phyloP scores from a whole-genome alignment of 2,113 vertebrate genomes.

The Piprites chloris region DNA sequence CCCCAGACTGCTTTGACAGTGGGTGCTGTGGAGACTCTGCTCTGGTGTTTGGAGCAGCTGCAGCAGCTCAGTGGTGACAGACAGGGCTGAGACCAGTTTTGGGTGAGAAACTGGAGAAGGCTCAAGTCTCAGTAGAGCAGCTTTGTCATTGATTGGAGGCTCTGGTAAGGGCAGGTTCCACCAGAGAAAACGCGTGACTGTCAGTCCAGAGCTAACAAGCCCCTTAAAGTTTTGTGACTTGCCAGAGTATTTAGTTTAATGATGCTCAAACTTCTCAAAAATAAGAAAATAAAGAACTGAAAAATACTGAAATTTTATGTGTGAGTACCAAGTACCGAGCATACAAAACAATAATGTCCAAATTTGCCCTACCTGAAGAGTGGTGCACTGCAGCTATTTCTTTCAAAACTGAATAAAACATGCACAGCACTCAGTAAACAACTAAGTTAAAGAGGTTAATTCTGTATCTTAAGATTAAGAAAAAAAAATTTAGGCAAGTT shows the following conservation, averaged over 20 bases:
- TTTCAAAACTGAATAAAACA: background rate
- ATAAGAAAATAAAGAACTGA: background rate
- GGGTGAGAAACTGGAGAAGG: background rate
- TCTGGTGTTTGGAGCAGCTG: background rate
- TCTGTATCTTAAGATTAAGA: background rate
- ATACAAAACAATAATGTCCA: background rate
- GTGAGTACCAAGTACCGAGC: background rate
- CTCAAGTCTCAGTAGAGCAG: background rate
- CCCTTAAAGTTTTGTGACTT: background rate
- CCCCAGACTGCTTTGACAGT: fast-evolving
- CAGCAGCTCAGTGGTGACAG: background rate
- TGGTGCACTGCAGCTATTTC: background rate
- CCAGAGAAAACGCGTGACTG: too few relatives aligned
- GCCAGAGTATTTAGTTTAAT: background rate
- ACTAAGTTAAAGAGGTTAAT: background rate
- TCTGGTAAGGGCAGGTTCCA: background rate
- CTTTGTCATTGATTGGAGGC: background rate
- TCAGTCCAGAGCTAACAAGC: background rate
- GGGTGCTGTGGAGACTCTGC: background rate
- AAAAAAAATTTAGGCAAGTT: background rate
- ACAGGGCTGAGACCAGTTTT: background rate
- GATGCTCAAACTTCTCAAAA: background rate
- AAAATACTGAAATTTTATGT: background rate
- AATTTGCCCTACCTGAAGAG: background rate
- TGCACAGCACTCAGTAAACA: background rate